Evolutionary conservation across 2,797 vertebrate species (phyloP).

Genomic region (Ficedula albicollis): DNA sequence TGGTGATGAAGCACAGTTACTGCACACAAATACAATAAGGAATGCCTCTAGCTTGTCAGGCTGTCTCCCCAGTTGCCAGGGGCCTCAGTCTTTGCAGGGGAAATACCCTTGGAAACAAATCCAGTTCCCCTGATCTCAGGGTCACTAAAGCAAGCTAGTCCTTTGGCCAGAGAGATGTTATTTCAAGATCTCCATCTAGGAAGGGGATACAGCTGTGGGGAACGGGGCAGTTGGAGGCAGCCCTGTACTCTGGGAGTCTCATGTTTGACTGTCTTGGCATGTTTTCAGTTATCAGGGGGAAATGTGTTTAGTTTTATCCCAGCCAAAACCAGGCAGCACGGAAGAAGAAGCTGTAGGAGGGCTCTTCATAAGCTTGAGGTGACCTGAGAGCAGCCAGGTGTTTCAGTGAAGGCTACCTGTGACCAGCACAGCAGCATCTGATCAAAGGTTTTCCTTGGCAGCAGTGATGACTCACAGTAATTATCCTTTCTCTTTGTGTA

Average conservation of each 20-base stretch:
- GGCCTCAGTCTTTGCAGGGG: constrained; percentile 34
- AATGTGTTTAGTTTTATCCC: constrained; percentile 14
- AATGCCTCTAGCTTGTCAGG: not conserved
- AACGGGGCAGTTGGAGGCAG: constrained; percentile 3
- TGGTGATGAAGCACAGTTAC: not conserved
- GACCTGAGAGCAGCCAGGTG: constrained; percentile 53
- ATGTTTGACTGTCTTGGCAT: constrained; percentile 19
- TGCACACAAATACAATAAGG: not conserved
- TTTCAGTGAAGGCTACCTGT: constrained; percentile 6
- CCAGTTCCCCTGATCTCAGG: not conserved
- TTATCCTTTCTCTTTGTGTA: constrained; percentile 28
- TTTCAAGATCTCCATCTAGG: constrained; percentile 49
- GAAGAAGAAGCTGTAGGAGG: constrained; percentile 2
- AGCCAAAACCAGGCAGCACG: not conserved
- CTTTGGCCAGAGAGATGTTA: constrained; percentile 42
- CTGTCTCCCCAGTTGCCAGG: not conserved
- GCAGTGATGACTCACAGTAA: constrained; percentile 44
- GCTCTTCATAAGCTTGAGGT: constrained; percentile 19
- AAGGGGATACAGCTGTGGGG: constrained; percentile 38
- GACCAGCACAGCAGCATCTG: not conserved
- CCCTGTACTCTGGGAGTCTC: not conserved
- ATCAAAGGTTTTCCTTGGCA: constrained; percentile 23
- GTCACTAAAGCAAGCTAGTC: not conserved
- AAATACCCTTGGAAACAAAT: constrained; percentile 34
- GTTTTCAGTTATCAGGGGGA: constrained; percentile 17